These are phyloP conservation scores for Leiothrix lutea DNA, from an alignment of 2,113 vertebrate species.

Conservation along the genomic window DNA sequence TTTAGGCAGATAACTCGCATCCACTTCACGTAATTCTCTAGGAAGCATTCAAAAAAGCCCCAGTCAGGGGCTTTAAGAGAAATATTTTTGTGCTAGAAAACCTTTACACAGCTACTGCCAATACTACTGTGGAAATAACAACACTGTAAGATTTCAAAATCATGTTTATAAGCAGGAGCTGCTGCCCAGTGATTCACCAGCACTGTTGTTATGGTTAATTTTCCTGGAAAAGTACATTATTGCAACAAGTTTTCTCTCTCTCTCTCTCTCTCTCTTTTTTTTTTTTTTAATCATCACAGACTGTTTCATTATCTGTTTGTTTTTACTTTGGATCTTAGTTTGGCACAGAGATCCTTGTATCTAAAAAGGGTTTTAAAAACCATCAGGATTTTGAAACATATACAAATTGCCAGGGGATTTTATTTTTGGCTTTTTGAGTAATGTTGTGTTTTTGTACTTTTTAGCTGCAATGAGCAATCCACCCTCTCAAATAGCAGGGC, in stretches of 20 bases:
- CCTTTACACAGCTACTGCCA: neutral
- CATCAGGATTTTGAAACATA: constrained; percentile 57
- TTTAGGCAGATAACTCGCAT: neutral
- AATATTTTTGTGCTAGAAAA: neutral
- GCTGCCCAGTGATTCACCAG: constrained; percentile 49
- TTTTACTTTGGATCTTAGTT: constrained; percentile 48
- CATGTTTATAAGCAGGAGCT: constrained; percentile 17
- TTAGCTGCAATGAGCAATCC: constrained; percentile 1
- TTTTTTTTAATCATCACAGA: neutral
- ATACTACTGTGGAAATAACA: neutral
- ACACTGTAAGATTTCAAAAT: constrained; percentile 1
- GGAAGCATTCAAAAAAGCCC: neutral
- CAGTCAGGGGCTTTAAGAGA: neutral
- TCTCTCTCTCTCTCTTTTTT: neutral
- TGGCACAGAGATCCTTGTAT: constrained; percentile 6
- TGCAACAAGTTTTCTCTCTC: neutral
- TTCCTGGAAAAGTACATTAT: constrained; percentile 59
- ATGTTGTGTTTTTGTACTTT: neutral
- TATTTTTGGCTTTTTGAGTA: constrained; percentile 36
- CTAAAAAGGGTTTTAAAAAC: constrained; percentile 13
- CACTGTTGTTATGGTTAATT: constrained; percentile 30
- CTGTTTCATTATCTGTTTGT: constrained; percentile 46
- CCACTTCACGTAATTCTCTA: neutral
- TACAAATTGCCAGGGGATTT: neutral
- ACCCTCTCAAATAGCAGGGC: neutral